These are phyloP conservation scores for Probaryconus sp. DNA, from an alignment of 1,140 invertebrate genomes.

Conservation along the genomic window DNA sequence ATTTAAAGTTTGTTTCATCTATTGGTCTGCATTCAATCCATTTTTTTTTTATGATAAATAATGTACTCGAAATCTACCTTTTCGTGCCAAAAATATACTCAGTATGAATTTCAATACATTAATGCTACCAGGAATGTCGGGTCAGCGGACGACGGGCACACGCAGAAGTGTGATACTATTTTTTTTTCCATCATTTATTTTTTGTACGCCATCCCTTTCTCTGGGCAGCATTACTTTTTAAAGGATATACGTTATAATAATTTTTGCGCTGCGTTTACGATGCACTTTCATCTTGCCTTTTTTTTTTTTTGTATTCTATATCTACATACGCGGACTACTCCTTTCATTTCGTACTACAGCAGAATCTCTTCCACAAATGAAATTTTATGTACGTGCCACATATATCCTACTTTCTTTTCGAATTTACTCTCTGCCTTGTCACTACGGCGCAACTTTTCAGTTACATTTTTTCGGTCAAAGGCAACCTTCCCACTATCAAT, in stretches of 20 bases:
- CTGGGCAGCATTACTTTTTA: too few species aligned
- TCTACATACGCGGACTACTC: slow-evolving; percentile 13
- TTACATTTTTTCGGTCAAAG: slow-evolving; percentile 17
- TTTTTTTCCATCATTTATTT: slow-evolving; percentile 1
- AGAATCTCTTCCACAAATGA: slow-evolving; percentile 43
- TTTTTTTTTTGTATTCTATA: slow-evolving; percentile 35
- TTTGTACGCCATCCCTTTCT: background rate
- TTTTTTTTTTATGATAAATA: too few species aligned
- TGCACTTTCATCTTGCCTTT: slow-evolving; percentile 44
- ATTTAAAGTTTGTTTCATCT: too few species aligned
- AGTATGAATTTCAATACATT: slow-evolving; percentile 31
- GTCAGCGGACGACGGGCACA: background rate
- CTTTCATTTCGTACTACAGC: slow-evolving; percentile 38
- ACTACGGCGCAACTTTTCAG: slow-evolving; percentile 25
- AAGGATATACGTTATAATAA: slow-evolving; percentile 48
- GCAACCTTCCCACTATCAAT: slow-evolving; percentile 6
- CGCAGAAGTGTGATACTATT: slow-evolving; percentile 1
- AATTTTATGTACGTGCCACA: slow-evolving; percentile 31
- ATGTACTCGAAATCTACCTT: too few species aligned
- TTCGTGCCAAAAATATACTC: background rate
- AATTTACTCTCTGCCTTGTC: slow-evolving; percentile 27
- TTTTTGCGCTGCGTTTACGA: slow-evolving; percentile 35
- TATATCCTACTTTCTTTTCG: slow-evolving; percentile 35
- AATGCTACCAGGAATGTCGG: slow-evolving; percentile 26
- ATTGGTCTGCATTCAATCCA: too few species aligned